Percentiles rank a stretch among this genome's conserved stretches.
Conservation (phyloP, 2,888 invertebrate genomes). For the Tinea pellionella region DNA sequence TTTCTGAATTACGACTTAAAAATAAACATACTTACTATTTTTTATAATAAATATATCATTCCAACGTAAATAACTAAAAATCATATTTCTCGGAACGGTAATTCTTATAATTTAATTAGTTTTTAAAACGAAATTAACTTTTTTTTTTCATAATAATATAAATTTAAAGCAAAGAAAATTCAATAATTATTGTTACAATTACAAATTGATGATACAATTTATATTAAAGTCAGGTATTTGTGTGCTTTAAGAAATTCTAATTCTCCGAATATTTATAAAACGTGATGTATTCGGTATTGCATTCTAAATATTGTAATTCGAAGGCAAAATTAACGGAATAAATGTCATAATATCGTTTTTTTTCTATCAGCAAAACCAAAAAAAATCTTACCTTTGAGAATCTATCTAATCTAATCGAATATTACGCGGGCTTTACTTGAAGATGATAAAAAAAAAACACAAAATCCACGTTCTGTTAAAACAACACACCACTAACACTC, state of each 20-base stretch:
- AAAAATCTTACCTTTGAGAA: slow-evolving; percentile 6
- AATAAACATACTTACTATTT: neutral
- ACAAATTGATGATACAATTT: too few species aligned
- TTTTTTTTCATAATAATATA: too few species aligned
- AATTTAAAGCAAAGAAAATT: too few species aligned
- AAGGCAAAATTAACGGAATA: neutral
- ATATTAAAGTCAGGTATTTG: too few species aligned
- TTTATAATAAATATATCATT: neutral
- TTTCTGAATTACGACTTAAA: neutral
- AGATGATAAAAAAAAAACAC: slow-evolving; percentile 35
- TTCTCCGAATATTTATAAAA: too few species aligned
- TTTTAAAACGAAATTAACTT: too few species aligned
- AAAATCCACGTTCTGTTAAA: slow-evolving; percentile 27
- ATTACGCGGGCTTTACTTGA: slow-evolving; percentile 15
- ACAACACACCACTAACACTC: slow-evolving; percentile 17
- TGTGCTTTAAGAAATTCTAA: too few species aligned
- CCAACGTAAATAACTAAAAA: neutral
- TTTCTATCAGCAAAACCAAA: neutral
- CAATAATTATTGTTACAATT: too few species aligned
- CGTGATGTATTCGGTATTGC: too few species aligned
- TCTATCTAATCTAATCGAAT: slow-evolving; percentile 1
- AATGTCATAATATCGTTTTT: too few species aligned
- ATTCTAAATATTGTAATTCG: neutral
- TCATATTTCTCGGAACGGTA: too few species aligned
- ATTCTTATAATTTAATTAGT: too few species aligned